phyloP scores from a whole-genome alignment of 1,140 invertebrate species.

The Magallana ariakensis region DNA sequence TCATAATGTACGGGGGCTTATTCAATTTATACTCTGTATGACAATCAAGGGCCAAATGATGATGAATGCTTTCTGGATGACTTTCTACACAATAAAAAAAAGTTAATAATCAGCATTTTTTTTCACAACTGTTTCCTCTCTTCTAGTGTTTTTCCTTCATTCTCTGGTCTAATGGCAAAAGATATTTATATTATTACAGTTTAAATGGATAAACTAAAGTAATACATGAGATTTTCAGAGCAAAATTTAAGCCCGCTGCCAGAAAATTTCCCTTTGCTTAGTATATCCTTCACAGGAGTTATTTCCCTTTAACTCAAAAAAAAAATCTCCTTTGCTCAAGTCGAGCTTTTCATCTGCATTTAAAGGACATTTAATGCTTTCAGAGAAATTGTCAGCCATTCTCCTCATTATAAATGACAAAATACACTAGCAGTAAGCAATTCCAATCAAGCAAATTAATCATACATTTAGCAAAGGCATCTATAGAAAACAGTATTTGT shows the following conservation, averaged over 20 bases:
- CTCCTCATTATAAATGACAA: slow-evolving; percentile 33
- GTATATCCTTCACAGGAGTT: not conserved
- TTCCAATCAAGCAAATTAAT: slow-evolving; percentile 27
- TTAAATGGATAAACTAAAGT: too few relatives aligned
- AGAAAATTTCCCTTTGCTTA: too few relatives aligned
- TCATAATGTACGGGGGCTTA: slow-evolving; percentile 29
- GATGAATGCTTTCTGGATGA: slow-evolving; percentile 38
- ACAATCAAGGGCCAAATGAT: slow-evolving; percentile 38
- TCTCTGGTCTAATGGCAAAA: not conserved
- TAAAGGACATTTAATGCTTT: slow-evolving; percentile 6
- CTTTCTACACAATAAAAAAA: slow-evolving; percentile 22
- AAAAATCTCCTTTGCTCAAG: not conserved
- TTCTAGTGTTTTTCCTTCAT: not conserved
- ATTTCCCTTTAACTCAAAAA: not conserved
- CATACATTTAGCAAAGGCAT: slow-evolving; percentile 35
- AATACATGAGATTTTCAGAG: too few relatives aligned
- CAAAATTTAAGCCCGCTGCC: too few relatives aligned
- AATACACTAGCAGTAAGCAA: slow-evolving; percentile 4
- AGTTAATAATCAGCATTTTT: slow-evolving; percentile 22
- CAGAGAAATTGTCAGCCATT: slow-evolving; percentile 24
- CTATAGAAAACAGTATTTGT: slow-evolving; percentile 34
- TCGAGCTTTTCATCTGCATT: not conserved
- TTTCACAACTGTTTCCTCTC: not conserved
- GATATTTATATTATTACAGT: too few relatives aligned
- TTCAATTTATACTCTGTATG: slow-evolving; percentile 38